Conservation (phyloP, 2,797 vertebrate genomes). For the Moxostoma hubbsi region DNA sequence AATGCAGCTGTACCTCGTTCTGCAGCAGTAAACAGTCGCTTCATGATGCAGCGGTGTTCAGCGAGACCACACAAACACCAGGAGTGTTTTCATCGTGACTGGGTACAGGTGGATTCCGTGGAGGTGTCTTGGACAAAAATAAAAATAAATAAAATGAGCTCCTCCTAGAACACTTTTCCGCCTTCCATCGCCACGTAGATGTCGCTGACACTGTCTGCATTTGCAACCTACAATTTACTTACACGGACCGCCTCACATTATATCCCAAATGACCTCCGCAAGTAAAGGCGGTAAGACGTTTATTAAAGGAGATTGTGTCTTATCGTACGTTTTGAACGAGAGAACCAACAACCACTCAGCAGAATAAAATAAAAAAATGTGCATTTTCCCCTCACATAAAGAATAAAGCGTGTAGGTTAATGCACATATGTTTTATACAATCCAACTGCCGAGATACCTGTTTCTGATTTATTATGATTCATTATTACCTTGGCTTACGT, state of each 20-base stretch:
- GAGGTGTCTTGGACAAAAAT: slow-evolving; percentile 25
- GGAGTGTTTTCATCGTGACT: slow-evolving; percentile 27
- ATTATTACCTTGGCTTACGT: too few species aligned
- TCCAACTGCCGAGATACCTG: too few species aligned
- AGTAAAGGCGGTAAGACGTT: too few species aligned
- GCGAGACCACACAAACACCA: neutral
- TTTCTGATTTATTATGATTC: too few species aligned
- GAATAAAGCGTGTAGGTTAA: too few species aligned
- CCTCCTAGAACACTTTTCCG: slow-evolving; percentile 6
- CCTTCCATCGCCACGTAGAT: slow-evolving; percentile 39
- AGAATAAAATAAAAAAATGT: too few species aligned
- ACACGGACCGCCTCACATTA: neutral
- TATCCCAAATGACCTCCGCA: too few species aligned
- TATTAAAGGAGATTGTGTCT: too few species aligned
- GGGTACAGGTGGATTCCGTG: slow-evolving; percentile 48
- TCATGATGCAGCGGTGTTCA: neutral
- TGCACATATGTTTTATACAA: neutral
- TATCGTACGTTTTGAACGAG: too few species aligned
- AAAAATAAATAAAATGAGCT: neutral
- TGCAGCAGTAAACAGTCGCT: neutral
- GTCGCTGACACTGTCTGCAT: slow-evolving; percentile 19
- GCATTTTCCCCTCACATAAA: too few species aligned
- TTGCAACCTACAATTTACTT: neutral
- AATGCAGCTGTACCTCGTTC: slow-evolving; percentile 1
- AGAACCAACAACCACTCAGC: too few species aligned